A percentile compares a stretch with the other conserved stretches of the same genome.
phyloP scores from a whole-genome alignment of 1,140 invertebrate genomes.

The Drosophila paulistorum region DNA sequence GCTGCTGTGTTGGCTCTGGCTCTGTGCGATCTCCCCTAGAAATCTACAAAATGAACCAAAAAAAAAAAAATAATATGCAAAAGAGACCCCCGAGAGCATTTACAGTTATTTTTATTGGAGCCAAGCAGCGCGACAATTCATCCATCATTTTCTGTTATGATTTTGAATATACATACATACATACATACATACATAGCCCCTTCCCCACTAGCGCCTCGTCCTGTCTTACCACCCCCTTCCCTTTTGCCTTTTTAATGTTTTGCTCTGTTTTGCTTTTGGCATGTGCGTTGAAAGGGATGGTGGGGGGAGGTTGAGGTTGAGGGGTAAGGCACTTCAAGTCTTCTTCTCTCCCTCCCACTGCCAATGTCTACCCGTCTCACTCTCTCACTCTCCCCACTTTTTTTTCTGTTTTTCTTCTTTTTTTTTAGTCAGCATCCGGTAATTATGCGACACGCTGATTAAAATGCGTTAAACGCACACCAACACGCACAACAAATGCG shows the following conservation, averaged over 20 bases:
- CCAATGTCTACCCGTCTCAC: constrained; percentile 10
- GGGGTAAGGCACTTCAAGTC: constrained; percentile 25
- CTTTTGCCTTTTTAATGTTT: constrained; percentile 3
- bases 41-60: constrained; percentile 33
- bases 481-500: constrained; percentile 7
- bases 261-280: constrained; percentile 34
- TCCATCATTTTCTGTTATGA: constrained; percentile 81
- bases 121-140: constrained; percentile 81
- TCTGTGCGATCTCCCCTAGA: constrained; percentile 67
- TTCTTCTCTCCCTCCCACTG: constrained; percentile 4
- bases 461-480: constrained; percentile 74
- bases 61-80: neutral
- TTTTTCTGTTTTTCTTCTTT: too few relatives aligned
- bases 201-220: too few relatives aligned
- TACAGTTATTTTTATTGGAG: constrained; percentile 80
- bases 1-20: constrained; percentile 34
- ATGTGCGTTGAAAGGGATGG: constrained; percentile 22
- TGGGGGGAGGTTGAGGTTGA: too few relatives aligned
- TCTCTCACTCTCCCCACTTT: constrained; percentile 12
- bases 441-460: constrained; percentile 81
- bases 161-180: constrained; percentile 50
- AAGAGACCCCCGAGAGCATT: constrained; percentile 59
- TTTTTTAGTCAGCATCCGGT: constrained; percentile 68
- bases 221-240: too few relatives aligned
- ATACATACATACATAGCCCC: neutral